Conservation (phyloP, 2,888 invertebrate species). For the Anthophora plumipes region DNA sequence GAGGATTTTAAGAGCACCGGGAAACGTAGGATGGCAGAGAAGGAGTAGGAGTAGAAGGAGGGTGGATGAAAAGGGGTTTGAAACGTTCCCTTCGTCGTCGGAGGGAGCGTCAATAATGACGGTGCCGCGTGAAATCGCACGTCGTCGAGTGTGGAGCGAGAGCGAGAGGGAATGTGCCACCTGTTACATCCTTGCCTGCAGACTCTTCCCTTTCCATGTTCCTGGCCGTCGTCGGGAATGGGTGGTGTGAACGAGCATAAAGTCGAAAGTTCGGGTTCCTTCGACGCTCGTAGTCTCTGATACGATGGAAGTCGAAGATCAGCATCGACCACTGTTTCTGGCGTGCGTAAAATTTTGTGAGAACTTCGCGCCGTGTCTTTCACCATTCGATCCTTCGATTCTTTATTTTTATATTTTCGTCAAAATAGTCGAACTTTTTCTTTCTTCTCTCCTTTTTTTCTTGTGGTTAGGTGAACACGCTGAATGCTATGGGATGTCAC, state of each 20-base stretch:
- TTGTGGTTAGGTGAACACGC: too few relatives aligned
- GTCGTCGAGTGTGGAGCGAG: conserved; percentile 62
- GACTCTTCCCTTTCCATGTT: conserved; percentile 53
- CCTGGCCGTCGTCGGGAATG: conserved; percentile 21
- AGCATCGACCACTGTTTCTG: conserved; percentile 38
- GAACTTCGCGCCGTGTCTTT: not conserved
- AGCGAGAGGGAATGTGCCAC: conserved; percentile 75
- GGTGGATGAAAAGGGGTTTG: conserved; percentile 15
- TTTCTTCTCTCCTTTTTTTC: not conserved
- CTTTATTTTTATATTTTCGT: not conserved
- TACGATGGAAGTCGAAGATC: conserved; percentile 57
- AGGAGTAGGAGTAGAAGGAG: not conserved
- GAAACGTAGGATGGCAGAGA: conserved; percentile 25
- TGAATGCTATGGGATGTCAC: too few relatives aligned
- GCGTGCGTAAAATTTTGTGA: conserved; percentile 21
- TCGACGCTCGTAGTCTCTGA: conserved; percentile 59
- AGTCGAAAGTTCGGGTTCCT: conserved; percentile 73
- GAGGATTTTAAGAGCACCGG: conserved; percentile 55
- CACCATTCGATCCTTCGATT: not conserved
- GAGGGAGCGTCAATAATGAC: conserved; percentile 76
- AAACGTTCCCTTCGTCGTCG: conserved; percentile 43
- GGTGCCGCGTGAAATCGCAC: conserved; percentile 69
- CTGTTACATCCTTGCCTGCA: conserved; percentile 75
- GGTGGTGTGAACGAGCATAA: conserved; percentile 65
- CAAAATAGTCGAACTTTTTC: not conserved